Conservation (phyloP, 2,888 invertebrate genomes). For the Amphiduros pacificus region DNA sequence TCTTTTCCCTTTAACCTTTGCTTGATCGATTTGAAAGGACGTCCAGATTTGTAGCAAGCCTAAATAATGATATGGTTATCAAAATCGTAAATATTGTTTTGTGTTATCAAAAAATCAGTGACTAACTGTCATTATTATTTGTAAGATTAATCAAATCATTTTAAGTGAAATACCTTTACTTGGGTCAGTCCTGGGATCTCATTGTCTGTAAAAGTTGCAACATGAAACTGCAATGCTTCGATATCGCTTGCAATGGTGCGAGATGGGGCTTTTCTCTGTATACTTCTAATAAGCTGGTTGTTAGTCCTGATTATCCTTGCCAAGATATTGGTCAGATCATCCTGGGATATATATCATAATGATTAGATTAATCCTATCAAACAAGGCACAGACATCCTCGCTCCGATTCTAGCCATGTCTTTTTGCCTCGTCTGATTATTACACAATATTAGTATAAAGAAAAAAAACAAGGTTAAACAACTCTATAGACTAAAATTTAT, state of each 20-base stretch:
- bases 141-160: constrained; percentile 31
- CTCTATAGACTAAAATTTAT: too few relatives aligned
- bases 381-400: too few relatives aligned
- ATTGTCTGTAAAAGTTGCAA: constrained; percentile 96
- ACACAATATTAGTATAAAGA: too few relatives aligned
- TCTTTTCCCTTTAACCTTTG: constrained; percentile 95
- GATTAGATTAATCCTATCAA: background rate
- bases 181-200: constrained; percentile 95
- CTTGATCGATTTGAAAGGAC: constrained; percentile 96
- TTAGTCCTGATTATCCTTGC: constrained; percentile 98
- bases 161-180: too few relatives aligned
- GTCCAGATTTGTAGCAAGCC: constrained; percentile 98
- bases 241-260: constrained; percentile 97
- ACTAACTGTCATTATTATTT: too few relatives aligned
- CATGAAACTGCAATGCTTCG: constrained; percentile 97
- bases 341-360: constrained; percentile 63
- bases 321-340: constrained; percentile 98
- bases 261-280: constrained; percentile 94
- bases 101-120: too few relatives aligned
- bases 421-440: too few relatives aligned
- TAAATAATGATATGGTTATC: constrained; percentile 29
- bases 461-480: too few relatives aligned
- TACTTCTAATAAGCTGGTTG: constrained; percentile 92
- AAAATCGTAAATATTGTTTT: too few relatives aligned
- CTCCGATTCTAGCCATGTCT: too few relatives aligned